These are phyloP conservation scores for Euspilapteryx auroguttella DNA, from an alignment of 2,888 invertebrate genomes.

Conservation along the genomic window DNA sequence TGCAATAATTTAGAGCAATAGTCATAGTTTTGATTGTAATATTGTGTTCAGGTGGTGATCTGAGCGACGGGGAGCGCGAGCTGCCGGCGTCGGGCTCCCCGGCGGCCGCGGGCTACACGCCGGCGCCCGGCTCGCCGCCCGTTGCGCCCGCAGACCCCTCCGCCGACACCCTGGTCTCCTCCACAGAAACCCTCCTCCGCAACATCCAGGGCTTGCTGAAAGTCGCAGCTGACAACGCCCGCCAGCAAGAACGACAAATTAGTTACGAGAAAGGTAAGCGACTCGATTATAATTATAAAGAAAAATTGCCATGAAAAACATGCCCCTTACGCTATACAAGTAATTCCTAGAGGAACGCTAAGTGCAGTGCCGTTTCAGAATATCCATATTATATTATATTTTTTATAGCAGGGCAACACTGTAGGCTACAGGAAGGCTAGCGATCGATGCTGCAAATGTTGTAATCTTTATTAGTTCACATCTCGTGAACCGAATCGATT, in stretches of 20 bases:
- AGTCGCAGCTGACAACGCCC: constrained; percentile 96
- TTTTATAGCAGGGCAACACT: constrained; percentile 18
- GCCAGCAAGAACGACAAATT: constrained; percentile 94
- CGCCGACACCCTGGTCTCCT: constrained; percentile 67
- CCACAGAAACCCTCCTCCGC: constrained; percentile 90
- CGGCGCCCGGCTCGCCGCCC: constrained; percentile 62
- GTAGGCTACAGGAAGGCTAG: constrained; percentile 26
- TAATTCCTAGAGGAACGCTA: constrained; percentile 12
- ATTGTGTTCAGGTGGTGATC: constrained; percentile 57
- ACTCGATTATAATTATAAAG: not conserved
- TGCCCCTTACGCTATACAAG: too few relatives aligned
- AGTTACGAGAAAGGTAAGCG: constrained; percentile 94
- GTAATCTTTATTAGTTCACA: constrained; percentile 42
- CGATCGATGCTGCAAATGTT: constrained; percentile 31
- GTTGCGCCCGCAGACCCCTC: constrained; percentile 46
- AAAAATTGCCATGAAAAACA: too few relatives aligned
- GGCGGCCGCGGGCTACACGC: constrained; percentile 80
- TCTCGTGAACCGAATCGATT: constrained; percentile 31
- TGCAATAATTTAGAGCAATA: too few relatives aligned
- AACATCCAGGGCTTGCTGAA: constrained; percentile 96
- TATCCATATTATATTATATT: constrained; percentile 40
- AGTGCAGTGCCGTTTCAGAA: constrained; percentile 16
- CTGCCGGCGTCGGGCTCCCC: constrained; percentile 65
- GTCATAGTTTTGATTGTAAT: too few relatives aligned
- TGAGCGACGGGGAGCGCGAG: constrained; percentile 76